Evolutionary conservation across 2,113 vertebrate species (phyloP).

Genomic region (Plectropomus leopardus): DNA sequence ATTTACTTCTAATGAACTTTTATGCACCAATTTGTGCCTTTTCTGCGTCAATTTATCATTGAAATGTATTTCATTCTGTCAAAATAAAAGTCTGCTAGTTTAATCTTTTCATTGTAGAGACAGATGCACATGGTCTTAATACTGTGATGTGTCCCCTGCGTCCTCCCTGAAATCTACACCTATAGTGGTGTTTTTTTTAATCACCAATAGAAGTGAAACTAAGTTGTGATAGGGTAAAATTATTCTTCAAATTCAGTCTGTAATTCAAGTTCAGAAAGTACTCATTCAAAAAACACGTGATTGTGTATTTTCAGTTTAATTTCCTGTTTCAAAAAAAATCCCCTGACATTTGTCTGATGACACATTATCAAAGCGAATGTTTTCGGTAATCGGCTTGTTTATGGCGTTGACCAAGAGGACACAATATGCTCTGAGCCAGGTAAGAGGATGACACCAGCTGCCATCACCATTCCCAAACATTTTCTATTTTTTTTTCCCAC

Average conservation of each 20-base stretch:
- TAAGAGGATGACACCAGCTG: slow-evolving; percentile 36
- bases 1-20: no score
- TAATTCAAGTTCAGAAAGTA: no score
- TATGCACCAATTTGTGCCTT: no score
- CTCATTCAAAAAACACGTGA: neutral
- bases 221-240: neutral
- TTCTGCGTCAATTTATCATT: no score
- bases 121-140: no score
- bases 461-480: neutral
- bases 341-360: neutral
- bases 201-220: neutral
- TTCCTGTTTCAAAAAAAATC: neutral
- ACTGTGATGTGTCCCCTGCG: no score
- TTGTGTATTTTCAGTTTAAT: neutral
- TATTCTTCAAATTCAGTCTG: neutral
- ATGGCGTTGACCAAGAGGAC: slow-evolving; percentile 10
- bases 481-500: slow-evolving; percentile 13
- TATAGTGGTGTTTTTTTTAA: neutral
- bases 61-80: no score
- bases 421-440: slow-evolving; percentile 23
- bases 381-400: slow-evolving; percentile 39
- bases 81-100: no score
- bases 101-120: no score
- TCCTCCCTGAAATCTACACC: no score
- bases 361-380: neutral